Evolutionary conservation across 2,797 vertebrate genomes (phyloP), one percentile per base, ranked within the genome.

Genomic region (Paramormyrops hopkinsi): DNA sequence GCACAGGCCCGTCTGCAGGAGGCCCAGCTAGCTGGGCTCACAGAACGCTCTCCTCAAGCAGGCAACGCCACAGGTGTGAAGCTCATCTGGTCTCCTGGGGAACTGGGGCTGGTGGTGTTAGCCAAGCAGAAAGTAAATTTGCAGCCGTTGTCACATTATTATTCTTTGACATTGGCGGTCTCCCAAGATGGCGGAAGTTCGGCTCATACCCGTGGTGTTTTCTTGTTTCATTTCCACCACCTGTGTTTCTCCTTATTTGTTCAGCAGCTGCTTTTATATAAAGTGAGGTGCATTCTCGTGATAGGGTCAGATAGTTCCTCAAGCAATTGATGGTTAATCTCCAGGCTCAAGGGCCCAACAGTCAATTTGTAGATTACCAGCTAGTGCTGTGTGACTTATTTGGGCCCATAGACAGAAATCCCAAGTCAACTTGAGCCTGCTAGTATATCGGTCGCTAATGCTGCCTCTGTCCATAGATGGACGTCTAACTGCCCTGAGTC

Each of bases 1-100:
- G 89, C 89, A 88, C 89, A 90, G 88, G 73, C 89, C 88, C 90
- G 90, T 89, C 86, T 89, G 84, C 89, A 88, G 89, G 89, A 88
- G 69, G 90, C 90, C 83, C 48, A 25, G 59, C 73, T 5, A 9
- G 41, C 33, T 3, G 25, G 46, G 41, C 87, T 41, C 37, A 4
- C 73, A 44, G 17, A 82, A 9, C 19, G 41, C 41, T 46, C 19
- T 82, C 41, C 76, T 46, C 8, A 19, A 46, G 76, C 76, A 46
- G 76, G 76, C 14, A 1, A 8, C 33, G 37, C 76, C 37, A 82
- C 76, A 82, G 76, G 54, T 59, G 86, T 46, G 54, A 44, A n/a
- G 25, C 37, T 44, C 12, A 48, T 50, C 22, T 50, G 44, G n/a
- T 48, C 17, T 88, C 87, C 87, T 48, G 19, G 22, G 44, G 25